phyloP scores from a whole-genome alignment of 2,888 invertebrate genomes.

The Apamea epomidion region DNA sequence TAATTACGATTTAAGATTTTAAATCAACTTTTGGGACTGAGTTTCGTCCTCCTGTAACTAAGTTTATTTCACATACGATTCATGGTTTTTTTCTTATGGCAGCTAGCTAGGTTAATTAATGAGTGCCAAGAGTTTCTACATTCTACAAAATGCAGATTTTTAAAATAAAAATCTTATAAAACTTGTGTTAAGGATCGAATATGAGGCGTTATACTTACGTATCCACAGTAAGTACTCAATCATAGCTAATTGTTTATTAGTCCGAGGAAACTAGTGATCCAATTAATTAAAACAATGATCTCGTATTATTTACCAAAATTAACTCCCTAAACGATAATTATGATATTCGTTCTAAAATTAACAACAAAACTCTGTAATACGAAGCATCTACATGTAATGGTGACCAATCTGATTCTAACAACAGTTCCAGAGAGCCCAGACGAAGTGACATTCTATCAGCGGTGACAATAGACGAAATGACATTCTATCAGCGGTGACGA shows the following conservation, averaged over 20 bases:
- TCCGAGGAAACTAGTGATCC: neutral
- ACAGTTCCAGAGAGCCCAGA: too few species aligned
- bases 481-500: neutral
- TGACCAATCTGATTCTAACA: neutral
- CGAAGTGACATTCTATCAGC: neutral
- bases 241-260: neutral
- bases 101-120: neutral
- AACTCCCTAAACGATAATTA: neutral
- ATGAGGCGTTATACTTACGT: neutral
- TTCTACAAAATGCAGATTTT: neutral
- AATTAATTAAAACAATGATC: neutral
- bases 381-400: slow-evolving; percentile 4
- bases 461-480: neutral
- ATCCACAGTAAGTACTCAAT: neutral
- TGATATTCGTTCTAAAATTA: neutral
- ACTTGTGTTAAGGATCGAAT: neutral
- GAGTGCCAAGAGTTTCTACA: neutral
- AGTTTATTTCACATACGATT: neutral
- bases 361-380: neutral
- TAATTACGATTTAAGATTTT: slow-evolving; percentile 54
- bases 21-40: slow-evolving; percentile 39
- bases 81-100: neutral
- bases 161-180: neutral
- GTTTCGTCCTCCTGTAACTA: slow-evolving; percentile 5
- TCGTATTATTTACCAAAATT: neutral